phyloP scores from a whole-genome alignment of 1,140 invertebrate species.

The Subanguina moxae region DNA sequence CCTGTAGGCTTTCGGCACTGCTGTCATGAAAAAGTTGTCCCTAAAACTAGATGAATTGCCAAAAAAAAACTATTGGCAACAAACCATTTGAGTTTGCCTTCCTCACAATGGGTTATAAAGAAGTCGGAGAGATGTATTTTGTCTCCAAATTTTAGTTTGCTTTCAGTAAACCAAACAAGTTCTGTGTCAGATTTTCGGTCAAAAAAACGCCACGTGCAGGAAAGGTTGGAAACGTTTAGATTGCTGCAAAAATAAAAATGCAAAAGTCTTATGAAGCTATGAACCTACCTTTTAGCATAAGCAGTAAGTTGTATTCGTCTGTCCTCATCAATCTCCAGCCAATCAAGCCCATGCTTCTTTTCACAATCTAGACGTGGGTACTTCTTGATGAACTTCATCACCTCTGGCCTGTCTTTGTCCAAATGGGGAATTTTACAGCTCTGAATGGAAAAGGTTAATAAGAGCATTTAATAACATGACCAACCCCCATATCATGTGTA shows the following conservation, averaged over 20 bases:
- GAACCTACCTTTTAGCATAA: constrained; percentile 34
- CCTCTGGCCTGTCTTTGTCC: constrained; percentile 32
- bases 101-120: background rate
- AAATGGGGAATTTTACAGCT: constrained; percentile 40
- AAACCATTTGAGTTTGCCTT: constrained; percentile 4
- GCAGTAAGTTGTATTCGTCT: constrained; percentile 30
- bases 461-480: background rate
- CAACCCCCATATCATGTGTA: constrained; percentile 3
- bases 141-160: constrained; percentile 21
- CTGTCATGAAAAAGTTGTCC: constrained; percentile 20
- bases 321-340: constrained; percentile 35
- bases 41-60: background rate
- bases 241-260: no score
- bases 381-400: constrained; percentile 32
- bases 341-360: constrained; percentile 7
- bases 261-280: no score
- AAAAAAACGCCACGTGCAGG: constrained; percentile 28
- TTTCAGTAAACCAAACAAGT: constrained; percentile 19
- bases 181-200: constrained; percentile 30
- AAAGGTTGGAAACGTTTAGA: constrained; percentile 16
- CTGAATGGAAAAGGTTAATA: constrained; percentile 13
- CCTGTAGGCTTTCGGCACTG: constrained; percentile 11
- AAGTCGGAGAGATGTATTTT: background rate
- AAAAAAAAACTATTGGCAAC: background rate
- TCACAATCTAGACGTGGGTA: constrained; percentile 27